These are phyloP conservation scores for Tetragonisca angustula DNA, from an alignment of 2,888 invertebrate species.

Conservation along the genomic window DNA sequence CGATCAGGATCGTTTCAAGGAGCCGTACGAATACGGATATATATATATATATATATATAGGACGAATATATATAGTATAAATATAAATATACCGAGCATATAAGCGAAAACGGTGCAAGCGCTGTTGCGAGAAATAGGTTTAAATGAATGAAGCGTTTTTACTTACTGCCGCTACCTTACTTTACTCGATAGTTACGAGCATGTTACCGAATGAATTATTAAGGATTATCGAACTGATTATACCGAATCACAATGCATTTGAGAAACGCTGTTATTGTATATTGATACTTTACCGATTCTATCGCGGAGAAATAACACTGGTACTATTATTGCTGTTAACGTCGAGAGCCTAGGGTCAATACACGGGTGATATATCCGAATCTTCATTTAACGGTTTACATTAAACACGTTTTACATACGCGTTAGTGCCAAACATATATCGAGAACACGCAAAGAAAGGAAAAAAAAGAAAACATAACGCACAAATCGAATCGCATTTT, in stretches of 20 bases:
- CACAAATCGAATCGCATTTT: not conserved
- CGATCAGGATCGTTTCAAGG: constrained; percentile 26
- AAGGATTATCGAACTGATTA: constrained; percentile 46
- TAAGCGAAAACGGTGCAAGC: constrained; percentile 41
- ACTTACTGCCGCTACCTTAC: constrained; percentile 55
- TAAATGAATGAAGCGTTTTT: constrained; percentile 36
- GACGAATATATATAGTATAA: constrained; percentile 7
- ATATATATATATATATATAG: constrained; percentile 12
- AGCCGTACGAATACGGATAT: constrained; percentile 1
- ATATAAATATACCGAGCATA: constrained; percentile 21
- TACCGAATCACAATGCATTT: constrained; percentile 40
- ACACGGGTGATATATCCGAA: constrained; percentile 66
- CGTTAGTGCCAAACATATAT: constrained; percentile 75
- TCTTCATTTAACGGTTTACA: constrained; percentile 52
- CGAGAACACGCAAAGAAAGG: not conserved
- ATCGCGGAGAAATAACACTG: constrained; percentile 45
- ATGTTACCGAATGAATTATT: constrained; percentile 53
- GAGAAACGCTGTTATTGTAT: constrained; percentile 56
- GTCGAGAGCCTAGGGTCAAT: constrained; percentile 77
- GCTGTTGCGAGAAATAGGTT: constrained; percentile 42
- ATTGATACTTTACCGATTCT: constrained; percentile 35
- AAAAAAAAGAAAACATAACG: not conserved
- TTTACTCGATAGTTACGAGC: constrained; percentile 58
- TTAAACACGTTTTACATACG: constrained; percentile 51
- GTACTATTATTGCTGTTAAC: constrained; percentile 70